Base-by-base conservation (phyloP, 2,888 invertebrate species). In the Agrochola lota region DNA sequence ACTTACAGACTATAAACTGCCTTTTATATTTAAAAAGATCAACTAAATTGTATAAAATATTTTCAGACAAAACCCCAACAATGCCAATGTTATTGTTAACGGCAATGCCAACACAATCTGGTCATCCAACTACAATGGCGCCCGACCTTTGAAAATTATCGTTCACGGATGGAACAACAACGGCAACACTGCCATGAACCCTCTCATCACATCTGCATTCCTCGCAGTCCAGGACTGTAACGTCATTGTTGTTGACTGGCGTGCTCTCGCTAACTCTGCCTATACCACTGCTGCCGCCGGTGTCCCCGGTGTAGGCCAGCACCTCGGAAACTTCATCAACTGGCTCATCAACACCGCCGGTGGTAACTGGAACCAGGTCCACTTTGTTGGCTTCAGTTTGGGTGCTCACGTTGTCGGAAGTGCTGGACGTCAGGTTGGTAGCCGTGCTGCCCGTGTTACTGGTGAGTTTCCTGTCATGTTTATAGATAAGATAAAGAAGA, bases 401-500 rank as follows among this genome's bases (percentile, higher is more conserved):
- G 96, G 96, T 8, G 96, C 95, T 81, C 96, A 96, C 78, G 88
- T 95, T 12, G 94, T 94, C 1, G 96, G 95, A 4, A 92, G 89
- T 40, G 94, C 94, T 77, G 95, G 95, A 6, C 93, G 95, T 9
- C 81, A 82, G 1, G 87, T 91, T 59, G 85, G 91, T 11, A 88
- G 93, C 23, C 90, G 90, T 2, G 90, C 93, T 6, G 81, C 80
- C 2, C 92, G 95, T 76, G 87, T 96, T 30, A 95, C 96, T 68
- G 95, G 96, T 95, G 57, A 87, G 79, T 69, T 69, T 66, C 60
- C 46, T 67, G 17, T 40, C 11, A 49, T 59, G 2, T 30, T 57
- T 67, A n/a, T n/a, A n/a, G n/a, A n/a, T n/a, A n/a, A n/a, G n/a
- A n/a, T n/a, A n/a, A n/a, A n/a, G n/a, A n/a, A n/a, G n/a, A n/a